Percentiles rank a stretch among this genome's conserved stretches.
These are phyloP conservation scores for Dendrolimus kikuchii DNA, from an alignment of 1,140 invertebrate genomes.

Conservation along the genomic window DNA sequence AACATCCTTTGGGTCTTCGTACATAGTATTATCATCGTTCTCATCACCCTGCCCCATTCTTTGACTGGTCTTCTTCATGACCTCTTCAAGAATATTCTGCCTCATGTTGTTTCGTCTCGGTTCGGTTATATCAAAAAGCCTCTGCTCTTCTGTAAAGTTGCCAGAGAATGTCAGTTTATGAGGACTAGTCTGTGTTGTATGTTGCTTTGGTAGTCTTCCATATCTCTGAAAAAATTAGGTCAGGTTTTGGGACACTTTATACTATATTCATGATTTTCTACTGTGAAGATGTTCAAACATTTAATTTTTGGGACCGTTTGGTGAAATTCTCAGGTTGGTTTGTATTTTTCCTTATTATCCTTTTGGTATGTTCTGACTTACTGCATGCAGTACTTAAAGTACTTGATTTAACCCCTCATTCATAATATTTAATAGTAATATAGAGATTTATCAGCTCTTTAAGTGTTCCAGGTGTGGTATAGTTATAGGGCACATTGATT, in stretches of 20 bases:
- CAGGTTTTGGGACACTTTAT: no score
- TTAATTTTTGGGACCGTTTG: background rate
- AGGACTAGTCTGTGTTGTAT: slow-evolving; percentile 16
- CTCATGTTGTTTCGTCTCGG: slow-evolving; percentile 34
- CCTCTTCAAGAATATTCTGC: slow-evolving; percentile 41
- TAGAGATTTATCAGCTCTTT: no score
- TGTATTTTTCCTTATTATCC: no score
- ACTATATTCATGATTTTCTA: background rate
- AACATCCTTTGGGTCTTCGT: slow-evolving; percentile 58
- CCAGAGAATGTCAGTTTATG: slow-evolving; percentile 38
- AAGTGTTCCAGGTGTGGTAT: no score
- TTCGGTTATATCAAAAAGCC: slow-evolving; percentile 34
- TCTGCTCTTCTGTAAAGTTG: slow-evolving; percentile 39
- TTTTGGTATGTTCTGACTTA: no score
- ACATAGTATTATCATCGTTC: slow-evolving; percentile 36
- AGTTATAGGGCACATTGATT: no score
- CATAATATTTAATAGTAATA: no score
- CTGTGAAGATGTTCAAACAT: slow-evolving; percentile 4
- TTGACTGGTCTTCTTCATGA: slow-evolving; percentile 38
- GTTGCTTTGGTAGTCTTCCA: slow-evolving; percentile 27
- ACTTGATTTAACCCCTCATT: no score
- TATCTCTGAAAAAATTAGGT: slow-evolving; percentile 20
- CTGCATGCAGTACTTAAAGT: no score
- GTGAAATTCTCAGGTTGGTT: no score
- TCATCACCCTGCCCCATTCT: slow-evolving; percentile 24